Base-by-base conservation (phyloP, 2,888 invertebrate genomes). In the Atethmia centrago region DNA sequence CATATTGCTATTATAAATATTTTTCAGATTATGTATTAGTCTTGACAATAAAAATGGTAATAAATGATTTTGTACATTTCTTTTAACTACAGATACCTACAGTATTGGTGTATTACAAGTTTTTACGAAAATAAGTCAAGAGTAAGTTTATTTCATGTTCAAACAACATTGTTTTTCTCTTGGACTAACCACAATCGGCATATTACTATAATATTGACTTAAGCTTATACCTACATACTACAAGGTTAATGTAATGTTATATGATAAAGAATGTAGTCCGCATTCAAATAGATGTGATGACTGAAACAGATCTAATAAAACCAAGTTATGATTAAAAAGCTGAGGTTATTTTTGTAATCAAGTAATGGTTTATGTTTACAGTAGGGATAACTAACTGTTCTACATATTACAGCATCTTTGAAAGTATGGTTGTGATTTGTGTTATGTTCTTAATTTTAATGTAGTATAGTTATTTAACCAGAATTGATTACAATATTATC, bases 401-500 rank as follows among this genome's bases (percentile, higher is more conserved):
- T 64, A 59, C 7, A 58, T 61, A 69, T 77, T 63, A 47, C 40
- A 68, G n/a, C 21, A 47, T 55, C 19, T 65, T 55, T n/a, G 36
- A 31, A 64, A 58, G 16, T 63, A 70, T 68, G 16, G 28, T 53
- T 58, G 40, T 28, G 25, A 56, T 64, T 63, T 69, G 25, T 76
- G 21, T 49, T 63, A 72, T 55, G 45, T 61, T 73, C 25, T 51
- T 59, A 40, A 59, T 63, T 59, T 68, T 53, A 67, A 65, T 73
- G 63, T 71, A 67, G 67, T 76, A 66, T 58, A 21, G 25, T 65
- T 71, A 75, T 42, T 71, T 65, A 78, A 75, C 63, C 68, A 69
- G 66, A 64, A 74, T 59, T 80, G 79, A 82, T 84, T 85, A 82
- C 65, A 66, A 77, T 74, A 79, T 69, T 85, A 84, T 76, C 75